phyloP scores from a whole-genome alignment of 2,888 invertebrate genomes.

The Melieria crassipennis region DNA sequence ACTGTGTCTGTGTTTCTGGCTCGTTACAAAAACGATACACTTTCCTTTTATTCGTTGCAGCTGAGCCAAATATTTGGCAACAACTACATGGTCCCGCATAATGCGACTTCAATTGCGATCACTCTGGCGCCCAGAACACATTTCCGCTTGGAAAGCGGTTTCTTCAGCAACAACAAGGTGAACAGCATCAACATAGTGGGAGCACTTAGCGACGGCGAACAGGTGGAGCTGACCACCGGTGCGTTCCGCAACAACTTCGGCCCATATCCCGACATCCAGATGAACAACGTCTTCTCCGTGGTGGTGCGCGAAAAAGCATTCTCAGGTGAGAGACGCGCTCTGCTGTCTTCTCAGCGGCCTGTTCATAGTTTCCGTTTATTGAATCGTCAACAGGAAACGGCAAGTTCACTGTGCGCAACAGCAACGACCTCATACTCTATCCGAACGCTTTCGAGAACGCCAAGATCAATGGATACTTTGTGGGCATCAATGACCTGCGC shows the following conservation, averaged over 20 bases:
- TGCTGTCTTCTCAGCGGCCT: not conserved
- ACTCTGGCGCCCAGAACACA: constrained; percentile 50
- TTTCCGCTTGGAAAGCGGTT: constrained; percentile 53
- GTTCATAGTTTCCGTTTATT: not conserved
- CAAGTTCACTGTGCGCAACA: constrained; percentile 57
- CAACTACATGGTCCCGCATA: constrained; percentile 51
- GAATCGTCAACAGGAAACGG: constrained; percentile 52
- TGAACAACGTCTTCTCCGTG: constrained; percentile 54
- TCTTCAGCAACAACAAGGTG: constrained; percentile 55
- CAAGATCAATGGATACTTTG: constrained; percentile 55
- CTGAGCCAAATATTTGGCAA: constrained; percentile 53
- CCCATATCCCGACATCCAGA: constrained; percentile 61
- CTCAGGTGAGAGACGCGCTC: constrained; percentile 49
- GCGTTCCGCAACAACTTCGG: constrained; percentile 52
- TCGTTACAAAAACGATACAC: too few species aligned
- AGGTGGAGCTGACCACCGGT: constrained; percentile 57
- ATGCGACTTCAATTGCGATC: constrained; percentile 52
- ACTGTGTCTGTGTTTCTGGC: too few species aligned
- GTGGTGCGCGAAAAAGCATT: constrained; percentile 57
- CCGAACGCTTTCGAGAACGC: constrained; percentile 58
- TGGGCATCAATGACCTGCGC: constrained; percentile 52
- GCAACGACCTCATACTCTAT: constrained; percentile 52
- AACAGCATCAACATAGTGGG: constrained; percentile 60
- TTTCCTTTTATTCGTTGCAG: constrained; percentile 42
- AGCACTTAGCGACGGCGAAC: constrained; percentile 48